Evolutionary conservation across 2,113 vertebrate genomes (phyloP), one percentile per base, ranked within the genome.

Genomic region (Chrysemys picta): DNA sequence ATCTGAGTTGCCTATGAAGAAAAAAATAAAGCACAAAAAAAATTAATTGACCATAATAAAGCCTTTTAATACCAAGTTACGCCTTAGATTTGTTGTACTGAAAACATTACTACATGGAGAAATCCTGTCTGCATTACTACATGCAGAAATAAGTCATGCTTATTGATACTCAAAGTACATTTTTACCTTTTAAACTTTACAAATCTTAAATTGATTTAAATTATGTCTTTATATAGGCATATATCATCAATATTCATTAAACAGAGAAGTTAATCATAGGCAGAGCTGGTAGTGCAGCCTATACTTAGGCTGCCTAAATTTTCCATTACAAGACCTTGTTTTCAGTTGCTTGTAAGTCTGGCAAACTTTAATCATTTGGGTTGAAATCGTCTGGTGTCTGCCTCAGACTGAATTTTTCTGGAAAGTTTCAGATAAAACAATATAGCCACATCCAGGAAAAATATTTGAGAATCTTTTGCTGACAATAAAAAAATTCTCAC

Each of bases 1-100:
- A 99, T 96, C 95, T 99, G 99, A 89, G 99, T 99, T 87, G 98
- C 99, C 99, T 99, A 95, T 31, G 93, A 89, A 87, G 19, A 24
- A 82, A 90, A 92, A 88, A 84, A 79, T 17, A 82, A 45, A 79
- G 83, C 2, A 9, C 29, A 10, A 89, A 89, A 6, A 81, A 14
- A 62, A 38, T 72, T 45, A 86, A 24, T 59, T 25, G 2, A 69
- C 35, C 6, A 93, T 49, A 72, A 54, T 19, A 10, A 7, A 16
- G 62, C 14, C 47, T 65, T 49, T 10, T 69, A 49, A 14, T 25
- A 75, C 45, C 4, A 59, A 80, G 4, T 72, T 81, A 65, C 0
- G 2, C 25, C 79, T 78, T 62, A 35, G 3, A 79, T 83, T 31
- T 82, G 2, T 49, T 5, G 1, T 19, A 62, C 45, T 72, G 17